A percentile compares a stretch with the other conserved stretches of the same genome.
phyloP scores from a whole-genome alignment of 2,797 vertebrate species.

The Chiroxiphia lanceolata region DNA sequence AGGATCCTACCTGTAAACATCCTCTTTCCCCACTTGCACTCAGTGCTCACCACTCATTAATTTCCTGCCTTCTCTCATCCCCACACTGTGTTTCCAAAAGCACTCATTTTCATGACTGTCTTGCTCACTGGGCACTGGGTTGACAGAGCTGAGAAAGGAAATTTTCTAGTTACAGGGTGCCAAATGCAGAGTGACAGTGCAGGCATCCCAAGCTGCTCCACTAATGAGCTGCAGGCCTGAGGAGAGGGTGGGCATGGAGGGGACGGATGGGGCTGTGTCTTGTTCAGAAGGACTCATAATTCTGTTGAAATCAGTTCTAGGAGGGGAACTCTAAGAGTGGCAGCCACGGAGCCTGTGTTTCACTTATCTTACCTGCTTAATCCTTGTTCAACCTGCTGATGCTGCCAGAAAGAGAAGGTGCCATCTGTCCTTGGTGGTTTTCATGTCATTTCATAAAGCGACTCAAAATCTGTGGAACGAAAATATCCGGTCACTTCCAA shows the following conservation, averaged over 20 bases:
- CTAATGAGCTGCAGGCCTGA: background rate
- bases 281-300: background rate
- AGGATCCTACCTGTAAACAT: background rate
- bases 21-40: background rate
- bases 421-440: background rate
- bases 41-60: background rate
- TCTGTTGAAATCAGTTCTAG: background rate
- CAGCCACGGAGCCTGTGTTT: background rate
- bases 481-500: background rate
- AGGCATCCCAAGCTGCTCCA: background rate
- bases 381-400: background rate
- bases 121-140: background rate
- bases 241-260: background rate
- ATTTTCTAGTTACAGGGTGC: background rate
- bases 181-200: background rate
- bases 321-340: background rate
- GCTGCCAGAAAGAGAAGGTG: background rate
- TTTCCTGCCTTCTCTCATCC: background rate
- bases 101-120: background rate
- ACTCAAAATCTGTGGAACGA: background rate
- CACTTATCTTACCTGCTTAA: background rate
- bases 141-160: background rate
- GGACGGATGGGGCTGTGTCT: background rate
- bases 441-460: background rate
- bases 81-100: background rate